A percentile compares a stretch with the other conserved stretches of the same genome.
Conservation (phyloP, 2,113 vertebrate species). For the Haemorhous mexicanus region DNA sequence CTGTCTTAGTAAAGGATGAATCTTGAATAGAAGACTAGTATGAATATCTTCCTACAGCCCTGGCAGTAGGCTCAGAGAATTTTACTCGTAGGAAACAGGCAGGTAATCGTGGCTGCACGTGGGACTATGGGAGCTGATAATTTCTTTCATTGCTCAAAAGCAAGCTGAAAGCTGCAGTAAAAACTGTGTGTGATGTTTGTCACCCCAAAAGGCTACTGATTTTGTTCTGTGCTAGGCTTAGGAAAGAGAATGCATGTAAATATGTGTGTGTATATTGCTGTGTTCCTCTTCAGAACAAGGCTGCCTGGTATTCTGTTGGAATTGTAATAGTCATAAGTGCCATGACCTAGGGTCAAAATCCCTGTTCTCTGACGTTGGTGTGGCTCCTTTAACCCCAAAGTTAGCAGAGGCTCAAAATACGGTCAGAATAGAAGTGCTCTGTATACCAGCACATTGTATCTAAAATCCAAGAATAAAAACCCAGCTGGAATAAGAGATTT, state of each 20-base stretch:
- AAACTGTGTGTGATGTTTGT: neutral
- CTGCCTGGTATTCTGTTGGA: too few species aligned
- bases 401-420: neutral
- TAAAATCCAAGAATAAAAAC: neutral
- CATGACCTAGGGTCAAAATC: neutral
- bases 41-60: neutral
- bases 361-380: neutral
- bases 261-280: neutral
- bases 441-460: neutral
- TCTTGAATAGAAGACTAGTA: neutral
- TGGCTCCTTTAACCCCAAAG: neutral
- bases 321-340: too few species aligned
- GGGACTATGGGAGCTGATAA: neutral
- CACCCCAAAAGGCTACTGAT: neutral
- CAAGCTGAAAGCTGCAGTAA: neutral
- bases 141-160: neutral
- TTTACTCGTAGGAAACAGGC: neutral
- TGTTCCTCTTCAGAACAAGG: too few species aligned
- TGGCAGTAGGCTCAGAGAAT: neutral
- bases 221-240: neutral
- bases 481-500: neutral
- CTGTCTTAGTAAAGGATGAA: neutral
- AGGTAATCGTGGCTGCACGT: neutral
- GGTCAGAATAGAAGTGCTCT: neutral
- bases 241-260: neutral